A percentile compares a stretch with the other conserved stretches of the same genome.
Conservation (phyloP, 1,140 invertebrate species). For the Sycophila sp. region DNA sequence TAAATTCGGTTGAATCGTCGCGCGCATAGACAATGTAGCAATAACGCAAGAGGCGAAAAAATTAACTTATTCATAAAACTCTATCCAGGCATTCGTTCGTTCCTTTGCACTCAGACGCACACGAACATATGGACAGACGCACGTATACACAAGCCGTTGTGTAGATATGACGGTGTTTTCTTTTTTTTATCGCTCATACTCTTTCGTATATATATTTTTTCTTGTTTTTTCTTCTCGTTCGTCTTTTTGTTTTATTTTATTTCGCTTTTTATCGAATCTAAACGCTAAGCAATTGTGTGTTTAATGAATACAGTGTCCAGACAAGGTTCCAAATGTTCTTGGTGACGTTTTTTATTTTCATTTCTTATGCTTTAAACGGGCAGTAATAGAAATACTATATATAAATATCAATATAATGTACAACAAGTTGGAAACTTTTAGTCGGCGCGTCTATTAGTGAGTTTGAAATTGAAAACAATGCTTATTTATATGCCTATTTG, state of each 20-base stretch:
- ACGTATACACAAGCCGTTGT: slow-evolving; percentile 2
- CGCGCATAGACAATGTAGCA: not conserved
- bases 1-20: slow-evolving; percentile 21
- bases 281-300: slow-evolving; percentile 47
- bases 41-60: slow-evolving; percentile 18
- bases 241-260: not conserved
- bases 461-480: slow-evolving; percentile 47
- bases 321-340: slow-evolving; percentile 43
- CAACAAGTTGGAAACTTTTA: slow-evolving; percentile 47
- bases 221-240: not conserved
- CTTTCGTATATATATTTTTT: not conserved
- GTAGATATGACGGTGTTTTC: slow-evolving; percentile 40
- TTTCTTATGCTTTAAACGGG: slow-evolving; percentile 49
- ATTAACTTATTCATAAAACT: slow-evolving; percentile 15
- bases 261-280: slow-evolving; percentile 38
- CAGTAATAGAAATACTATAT: slow-evolving; percentile 51
- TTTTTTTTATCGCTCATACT: not conserved
- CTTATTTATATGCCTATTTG: slow-evolving; percentile 38
- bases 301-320: slow-evolving; percentile 42
- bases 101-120: slow-evolving; percentile 13
- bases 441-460: slow-evolving; percentile 45
- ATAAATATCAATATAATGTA: slow-evolving; percentile 44
- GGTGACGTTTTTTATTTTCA: slow-evolving; percentile 30
- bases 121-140: slow-evolving; percentile 2
- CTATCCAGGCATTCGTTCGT: not conserved